Conservation (phyloP, 2,888 invertebrate genomes). For the Flexamia atlantica region DNA sequence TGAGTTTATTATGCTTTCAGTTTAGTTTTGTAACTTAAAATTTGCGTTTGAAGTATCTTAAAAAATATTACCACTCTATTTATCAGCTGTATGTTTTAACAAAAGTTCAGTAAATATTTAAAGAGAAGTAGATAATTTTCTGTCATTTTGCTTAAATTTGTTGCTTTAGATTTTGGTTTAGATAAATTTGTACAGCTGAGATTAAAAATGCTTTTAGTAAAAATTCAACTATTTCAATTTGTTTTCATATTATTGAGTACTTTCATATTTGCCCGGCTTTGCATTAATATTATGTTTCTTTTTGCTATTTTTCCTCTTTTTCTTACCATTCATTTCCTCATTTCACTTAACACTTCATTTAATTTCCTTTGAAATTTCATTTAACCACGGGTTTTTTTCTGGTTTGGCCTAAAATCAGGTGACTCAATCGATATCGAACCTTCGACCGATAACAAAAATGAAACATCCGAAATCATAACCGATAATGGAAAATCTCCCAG, state of each 20-base stretch:
- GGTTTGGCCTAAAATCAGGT: neutral
- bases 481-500: neutral
- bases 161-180: neutral
- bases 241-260: constrained; percentile 2
- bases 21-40: too few relatives aligned
- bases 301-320: constrained; percentile 48
- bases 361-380: neutral
- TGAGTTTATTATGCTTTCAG: too few relatives aligned
- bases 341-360: constrained; percentile 7
- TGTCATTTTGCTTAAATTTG: neutral
- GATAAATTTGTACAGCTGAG: neutral
- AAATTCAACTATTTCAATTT: neutral
- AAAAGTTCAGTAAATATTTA: neutral
- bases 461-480: neutral
- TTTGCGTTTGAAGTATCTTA: too few relatives aligned
- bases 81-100: neutral
- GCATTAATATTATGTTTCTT: constrained; percentile 45
- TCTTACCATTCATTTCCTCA: constrained; percentile 14
- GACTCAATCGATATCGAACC: neutral
- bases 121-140: neutral
- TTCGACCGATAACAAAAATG: neutral
- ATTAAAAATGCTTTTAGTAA: neutral
- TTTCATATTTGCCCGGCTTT: constrained; percentile 26
- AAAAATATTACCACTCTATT: too few relatives aligned
- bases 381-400: neutral